phyloP scores from a whole-genome alignment of 1,140 invertebrate species.

The Philotrypesis tridentata region DNA sequence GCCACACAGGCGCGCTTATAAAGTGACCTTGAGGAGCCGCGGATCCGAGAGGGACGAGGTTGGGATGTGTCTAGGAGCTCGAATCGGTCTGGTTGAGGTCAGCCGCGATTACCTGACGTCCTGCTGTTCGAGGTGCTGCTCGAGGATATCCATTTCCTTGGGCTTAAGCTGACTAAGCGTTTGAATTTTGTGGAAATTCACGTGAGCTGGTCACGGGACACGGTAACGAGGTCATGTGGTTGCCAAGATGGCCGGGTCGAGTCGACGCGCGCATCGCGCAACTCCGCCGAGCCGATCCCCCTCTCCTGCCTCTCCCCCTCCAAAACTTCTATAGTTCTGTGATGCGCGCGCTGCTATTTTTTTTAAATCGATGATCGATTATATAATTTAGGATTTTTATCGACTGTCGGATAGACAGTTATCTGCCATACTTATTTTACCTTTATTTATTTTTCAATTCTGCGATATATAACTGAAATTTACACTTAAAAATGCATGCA shows the following conservation, averaged over 20 bases:
- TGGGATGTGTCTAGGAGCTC: background rate
- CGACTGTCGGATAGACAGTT: background rate
- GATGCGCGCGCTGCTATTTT: background rate
- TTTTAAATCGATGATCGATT: background rate
- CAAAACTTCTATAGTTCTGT: background rate
- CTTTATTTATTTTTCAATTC: background rate
- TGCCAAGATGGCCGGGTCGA: constrained; percentile 67
- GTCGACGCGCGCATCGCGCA: constrained; percentile 50
- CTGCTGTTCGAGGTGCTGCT: constrained; percentile 71
- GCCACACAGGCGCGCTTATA: constrained; percentile 57
- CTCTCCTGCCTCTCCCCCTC: no score
- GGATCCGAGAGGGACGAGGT: constrained; percentile 54
- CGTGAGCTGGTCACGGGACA: constrained; percentile 75
- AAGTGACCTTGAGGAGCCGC: constrained; percentile 68
- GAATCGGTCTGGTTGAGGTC: background rate
- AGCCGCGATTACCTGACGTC: constrained; percentile 65
- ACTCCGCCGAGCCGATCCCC: constrained; percentile 14
- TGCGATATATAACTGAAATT: background rate
- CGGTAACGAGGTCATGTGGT: constrained; percentile 75
- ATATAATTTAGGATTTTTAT: background rate
- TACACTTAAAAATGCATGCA: no score
- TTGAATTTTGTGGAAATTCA: constrained; percentile 75
- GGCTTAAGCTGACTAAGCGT: constrained; percentile 53
- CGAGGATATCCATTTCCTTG: constrained; percentile 72
- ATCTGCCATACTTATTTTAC: no score